Evolutionary conservation across 2,888 invertebrate genomes (phyloP), one percentile per base, ranked within the genome.

Genomic region (Aphodius sticticus): DNA sequence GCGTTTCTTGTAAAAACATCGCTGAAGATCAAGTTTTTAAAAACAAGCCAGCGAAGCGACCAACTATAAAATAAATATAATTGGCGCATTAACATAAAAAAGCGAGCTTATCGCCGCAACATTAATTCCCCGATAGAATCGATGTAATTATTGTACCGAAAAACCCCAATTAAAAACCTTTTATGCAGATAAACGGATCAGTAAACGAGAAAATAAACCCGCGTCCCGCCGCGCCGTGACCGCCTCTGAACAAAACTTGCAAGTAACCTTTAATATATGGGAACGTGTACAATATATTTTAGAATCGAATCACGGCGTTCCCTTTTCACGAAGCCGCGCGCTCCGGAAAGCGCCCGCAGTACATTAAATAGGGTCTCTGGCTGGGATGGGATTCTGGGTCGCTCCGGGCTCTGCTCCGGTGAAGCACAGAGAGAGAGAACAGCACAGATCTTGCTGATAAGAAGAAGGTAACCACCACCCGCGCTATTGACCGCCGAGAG

Each of bases 341-440:
- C 53, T 53, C 53, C 12, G 53, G 53, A 53, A 53, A 53, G 53
- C 53, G 53, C 53, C 53, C 53, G 53, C 53, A 53, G 53, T 53
- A 53, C 53, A 53, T 53, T 53, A 7, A 53, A 53, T 53, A 53
- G 12, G 53, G 53, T 53, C 53, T 53, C 26, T 53, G 9, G 12
- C 12, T 53, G 53, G 53, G 9, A 53, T 53, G 53, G 53, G 53
- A 53, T 53, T 53, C 53, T 53, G 53, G 53, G 53, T 7, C 53
- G 53, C 53, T 53, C n/a, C 36, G 14, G 12, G 69, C 72, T 81
- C 70, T 77, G 81, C 76, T 70, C 72, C 78, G 82, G 79, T 80
- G 82, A 81, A 76, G 78, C 79, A 79, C 77, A 82, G 82, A 83
- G 81, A 79, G 81, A 79, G 53, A 77, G 76, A 82, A 82, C 83